Evolutionary conservation across 2,113 vertebrate genomes (phyloP), one percentile per base, ranked within the genome.

Genomic region (Cricetomys ansorgei): DNA sequence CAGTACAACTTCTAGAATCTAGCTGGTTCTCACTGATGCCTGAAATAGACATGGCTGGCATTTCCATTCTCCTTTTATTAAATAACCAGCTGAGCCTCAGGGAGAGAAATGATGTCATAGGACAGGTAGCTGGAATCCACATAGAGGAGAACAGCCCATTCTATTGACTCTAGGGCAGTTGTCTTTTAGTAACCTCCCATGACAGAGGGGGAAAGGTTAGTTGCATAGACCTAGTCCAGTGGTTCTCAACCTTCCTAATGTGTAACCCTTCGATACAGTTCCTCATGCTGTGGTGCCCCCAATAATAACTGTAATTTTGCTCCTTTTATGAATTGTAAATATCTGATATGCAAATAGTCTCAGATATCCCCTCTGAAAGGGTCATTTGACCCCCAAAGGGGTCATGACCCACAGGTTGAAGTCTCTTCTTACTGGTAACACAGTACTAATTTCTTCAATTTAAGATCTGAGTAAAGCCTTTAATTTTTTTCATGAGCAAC

Each of bases 391-490:
- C n/a, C n/a, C n/a, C n/a, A n/a, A n/a, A n/a, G n/a, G n/a, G n/a
- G n/a, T n/a, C n/a, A n/a, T n/a, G n/a, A n/a, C n/a, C n/a, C n/a
- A n/a, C n/a, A n/a, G n/a, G n/a, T n/a, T n/a, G n/a, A n/a, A 8
- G 9, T 80, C 13, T 95, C 34, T 62, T 96, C 50, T 94, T 69
- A 23, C 27, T 72, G 53, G 40, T 48, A 73, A 81, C 31, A 40
- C 3, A 27, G 13, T 48, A 40, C 23, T 91, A 23, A 50, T 45
- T 83, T 65, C 84, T 89, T 31, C 37, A 85, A 16, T 19, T 77
- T 92, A 53, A 85, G n/a, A n/a, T 86, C 7, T 50, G 64, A 96
- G 72, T 75, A 96, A 88, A 91, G 8, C 23, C 16, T 62, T 94
- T 50, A 64, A 84, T 29, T 80, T 90, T 90, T 85, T 86, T 7